Evolutionary conservation across 2,113 vertebrate genomes (phyloP).

Genomic region (Neotragus pygmaeus): DNA sequence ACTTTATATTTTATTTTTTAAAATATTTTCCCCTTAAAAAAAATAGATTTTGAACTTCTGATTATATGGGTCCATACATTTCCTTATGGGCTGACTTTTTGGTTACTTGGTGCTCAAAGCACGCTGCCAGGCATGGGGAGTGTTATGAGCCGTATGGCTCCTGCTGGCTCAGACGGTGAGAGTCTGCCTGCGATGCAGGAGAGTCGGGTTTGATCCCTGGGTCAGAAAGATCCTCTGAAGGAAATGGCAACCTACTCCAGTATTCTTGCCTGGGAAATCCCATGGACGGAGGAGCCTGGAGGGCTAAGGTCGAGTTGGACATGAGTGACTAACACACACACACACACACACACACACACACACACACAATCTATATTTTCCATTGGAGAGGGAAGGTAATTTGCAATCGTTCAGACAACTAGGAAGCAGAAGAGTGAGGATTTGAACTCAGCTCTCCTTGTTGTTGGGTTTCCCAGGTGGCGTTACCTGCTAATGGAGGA

Average conservation of each 20-base stretch:
- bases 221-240: background rate
- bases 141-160: background rate
- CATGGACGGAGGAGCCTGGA: background rate
- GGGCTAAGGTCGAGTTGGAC: background rate
- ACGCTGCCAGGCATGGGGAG: background rate
- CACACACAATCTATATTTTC: background rate
- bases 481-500: background rate
- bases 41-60: background rate
- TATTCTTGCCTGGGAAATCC: background rate
- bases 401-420: background rate
- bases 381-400: background rate
- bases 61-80: background rate
- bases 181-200: background rate
- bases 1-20: background rate
- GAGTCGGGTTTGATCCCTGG: background rate
- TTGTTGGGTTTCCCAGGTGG: background rate
- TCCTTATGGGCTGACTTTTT: background rate
- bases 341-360: background rate
- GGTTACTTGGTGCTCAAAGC: background rate
- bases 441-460: background rate
- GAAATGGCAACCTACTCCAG: background rate
- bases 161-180: rapidly evolving
- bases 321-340: background rate
- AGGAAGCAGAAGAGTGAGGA: background rate
- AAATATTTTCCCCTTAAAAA: background rate